Conservation (phyloP, 2,888 invertebrate species). For the Brachyopa scutellaris region DNA sequence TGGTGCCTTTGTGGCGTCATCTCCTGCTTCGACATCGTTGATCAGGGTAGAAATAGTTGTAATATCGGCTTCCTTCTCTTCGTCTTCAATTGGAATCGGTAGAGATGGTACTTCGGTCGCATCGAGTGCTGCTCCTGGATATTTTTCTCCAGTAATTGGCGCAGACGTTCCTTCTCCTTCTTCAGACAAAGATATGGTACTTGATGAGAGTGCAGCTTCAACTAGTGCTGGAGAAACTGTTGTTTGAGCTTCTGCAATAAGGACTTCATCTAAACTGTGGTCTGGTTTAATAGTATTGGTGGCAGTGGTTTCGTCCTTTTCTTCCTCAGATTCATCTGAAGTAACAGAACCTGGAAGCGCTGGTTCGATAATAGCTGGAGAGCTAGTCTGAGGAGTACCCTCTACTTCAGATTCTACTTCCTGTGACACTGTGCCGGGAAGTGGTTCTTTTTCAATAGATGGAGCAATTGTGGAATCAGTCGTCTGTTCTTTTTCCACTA, state of each 20-base stretch:
- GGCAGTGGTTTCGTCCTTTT: not conserved
- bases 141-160: conserved; percentile 25
- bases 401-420: not conserved
- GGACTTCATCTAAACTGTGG: not conserved
- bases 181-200: conserved; percentile 8
- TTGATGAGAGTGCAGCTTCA: not conserved
- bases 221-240: conserved; percentile 1
- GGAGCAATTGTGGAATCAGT: not conserved
- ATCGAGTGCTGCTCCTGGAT: not conserved
- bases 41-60: not conserved
- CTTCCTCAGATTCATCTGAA: not conserved
- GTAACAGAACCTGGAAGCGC: not conserved
- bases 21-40: not conserved
- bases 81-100: not conserved
- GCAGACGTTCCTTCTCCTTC: conserved; percentile 59
- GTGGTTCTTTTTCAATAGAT: not conserved
- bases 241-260: conserved; percentile 15
- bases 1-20: too few relatives aligned
- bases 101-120: conserved; percentile 2
- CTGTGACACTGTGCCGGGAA: not conserved
- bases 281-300: not conserved
- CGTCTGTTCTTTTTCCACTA: conserved; percentile 24
- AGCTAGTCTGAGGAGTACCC: too few relatives aligned
- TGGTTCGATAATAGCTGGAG: not conserved
- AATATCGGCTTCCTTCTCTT: conserved; percentile 7